Conservation (phyloP, 2,888 invertebrate genomes). For the Diabrotica balteata region DNA sequence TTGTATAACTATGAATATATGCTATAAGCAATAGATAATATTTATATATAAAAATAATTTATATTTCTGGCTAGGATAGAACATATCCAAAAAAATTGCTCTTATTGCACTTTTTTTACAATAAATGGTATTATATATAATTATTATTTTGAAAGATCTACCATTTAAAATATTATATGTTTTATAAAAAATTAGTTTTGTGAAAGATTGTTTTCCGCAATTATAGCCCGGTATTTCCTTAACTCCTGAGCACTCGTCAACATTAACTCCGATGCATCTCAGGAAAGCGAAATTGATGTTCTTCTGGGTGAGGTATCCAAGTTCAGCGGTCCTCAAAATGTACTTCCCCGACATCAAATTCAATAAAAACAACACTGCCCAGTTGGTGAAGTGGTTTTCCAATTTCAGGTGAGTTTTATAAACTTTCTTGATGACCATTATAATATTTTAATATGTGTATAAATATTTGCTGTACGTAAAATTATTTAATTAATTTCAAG, state of each 20-base stretch:
- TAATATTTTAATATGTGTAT: background rate
- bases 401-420: slow-evolving; percentile 91
- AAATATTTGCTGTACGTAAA: background rate
- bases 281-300: slow-evolving; percentile 99
- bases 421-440: no score
- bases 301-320: slow-evolving; percentile 99
- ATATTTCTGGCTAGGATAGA: no score
- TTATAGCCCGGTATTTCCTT: slow-evolving; percentile 68
- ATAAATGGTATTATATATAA: no score
- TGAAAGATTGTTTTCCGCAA: slow-evolving; percentile 37
- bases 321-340: slow-evolving; percentile 98
- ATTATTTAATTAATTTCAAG: no score
- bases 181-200: no score
- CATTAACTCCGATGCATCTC: slow-evolving; percentile 99
- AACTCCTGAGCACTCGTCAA: slow-evolving; percentile 91
- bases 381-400: slow-evolving; percentile 99
- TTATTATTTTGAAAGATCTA: no score
- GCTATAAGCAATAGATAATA: no score
- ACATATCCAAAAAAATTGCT: no score
- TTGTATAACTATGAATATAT: no score
- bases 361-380: slow-evolving; percentile 99
- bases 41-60: no score
- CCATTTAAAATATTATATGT: no score
- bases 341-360: slow-evolving; percentile 99
- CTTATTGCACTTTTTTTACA: no score